Evolutionary conservation across 2,888 invertebrate genomes (phyloP), one percentile per base, ranked within the genome.

Genomic region (Tetranychus piercei): DNA sequence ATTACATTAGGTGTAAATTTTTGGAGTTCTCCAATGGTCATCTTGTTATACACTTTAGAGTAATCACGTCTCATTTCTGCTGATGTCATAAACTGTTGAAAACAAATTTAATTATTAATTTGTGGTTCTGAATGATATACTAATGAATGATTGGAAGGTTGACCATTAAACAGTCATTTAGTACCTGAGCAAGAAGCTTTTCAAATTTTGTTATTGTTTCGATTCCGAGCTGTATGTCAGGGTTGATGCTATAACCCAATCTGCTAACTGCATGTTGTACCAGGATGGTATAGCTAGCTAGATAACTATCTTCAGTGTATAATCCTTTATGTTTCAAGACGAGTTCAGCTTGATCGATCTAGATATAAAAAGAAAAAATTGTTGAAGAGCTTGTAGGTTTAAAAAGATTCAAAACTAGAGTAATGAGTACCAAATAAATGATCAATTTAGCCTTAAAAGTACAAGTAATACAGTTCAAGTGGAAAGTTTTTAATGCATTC

Each of bases 11-110:
- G 81, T 9, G 81, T 80, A 44, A 81, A 73, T 67, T 84, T 80
- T 80, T 90, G 88, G 66, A 95, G 82, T 79, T 94, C 87, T 1
- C 84, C 82, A 18, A 95, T 84, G 0, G 89, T 89, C 88, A 92
- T 92, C 8, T 92, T 90, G 80, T 95, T 94, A 84, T 94, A 94
- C n/a, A 94, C 85, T 78, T 89, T 88, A 6, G 90, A 89, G 7
- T 91, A 91, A 82, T 95, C 93, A 78, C 94, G 87, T 71, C 94
- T 87, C 82, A 94, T 90, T 82, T 94, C 94, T 79, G 89, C 87
- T 6, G 93, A 91, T 81, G 90, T 85, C 7, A 91, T 91, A 79
- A 90, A 90, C 91, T 91, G 69, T 69, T 7, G 1, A 6, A 55
- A 15, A 55, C 7, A 1, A 6, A 55, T 55, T 15, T 15, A 55